These are phyloP conservation scores for Otolemur crassicaudatus DNA, from an alignment of 2,797 vertebrate genomes.

Conservation along the genomic window DNA sequence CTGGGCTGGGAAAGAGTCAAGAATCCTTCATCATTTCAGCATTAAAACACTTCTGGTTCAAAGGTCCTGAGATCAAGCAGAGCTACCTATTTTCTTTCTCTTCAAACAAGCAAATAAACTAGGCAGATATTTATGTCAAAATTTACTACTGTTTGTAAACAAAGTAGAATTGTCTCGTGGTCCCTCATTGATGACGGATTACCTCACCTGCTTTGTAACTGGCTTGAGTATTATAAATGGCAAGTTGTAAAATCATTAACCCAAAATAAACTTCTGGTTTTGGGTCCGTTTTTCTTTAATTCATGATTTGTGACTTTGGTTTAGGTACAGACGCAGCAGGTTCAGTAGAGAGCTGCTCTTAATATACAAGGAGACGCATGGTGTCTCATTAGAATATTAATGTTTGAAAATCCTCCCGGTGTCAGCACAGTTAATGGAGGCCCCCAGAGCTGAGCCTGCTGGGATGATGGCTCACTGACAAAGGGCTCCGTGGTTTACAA, in stretches of 20 bases:
- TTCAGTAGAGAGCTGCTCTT: not conserved
- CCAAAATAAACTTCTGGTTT: constrained; percentile 9
- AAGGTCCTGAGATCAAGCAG: not conserved
- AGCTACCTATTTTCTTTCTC: not conserved
- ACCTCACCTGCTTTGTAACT: not conserved
- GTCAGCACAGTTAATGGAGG: not conserved
- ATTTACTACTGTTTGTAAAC: not conserved
- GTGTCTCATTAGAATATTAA: constrained; percentile 17
- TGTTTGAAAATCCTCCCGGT: not conserved
- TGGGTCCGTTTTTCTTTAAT: not conserved
- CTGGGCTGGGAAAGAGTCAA: not conserved
- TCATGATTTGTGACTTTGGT: not conserved
- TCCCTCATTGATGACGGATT: not conserved
- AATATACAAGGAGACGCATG: not conserved
- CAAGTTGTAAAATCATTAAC: not conserved
- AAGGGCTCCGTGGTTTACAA: not conserved
- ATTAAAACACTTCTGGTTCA: constrained; percentile 36
- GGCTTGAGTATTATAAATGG: not conserved
- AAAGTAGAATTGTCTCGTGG: not conserved
- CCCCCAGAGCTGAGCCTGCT: constrained; percentile 41
- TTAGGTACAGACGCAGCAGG: constrained; percentile 30
- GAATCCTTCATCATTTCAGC: constrained; percentile 42
- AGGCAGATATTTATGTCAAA: not conserved
- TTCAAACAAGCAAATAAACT: constrained; percentile 36
- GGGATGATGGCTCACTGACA: constrained; percentile 31